Percentiles rank a stretch among this genome's conserved stretches.
Conservation (phyloP, 2,797 vertebrate species). For the Glyptemys insculpta region DNA sequence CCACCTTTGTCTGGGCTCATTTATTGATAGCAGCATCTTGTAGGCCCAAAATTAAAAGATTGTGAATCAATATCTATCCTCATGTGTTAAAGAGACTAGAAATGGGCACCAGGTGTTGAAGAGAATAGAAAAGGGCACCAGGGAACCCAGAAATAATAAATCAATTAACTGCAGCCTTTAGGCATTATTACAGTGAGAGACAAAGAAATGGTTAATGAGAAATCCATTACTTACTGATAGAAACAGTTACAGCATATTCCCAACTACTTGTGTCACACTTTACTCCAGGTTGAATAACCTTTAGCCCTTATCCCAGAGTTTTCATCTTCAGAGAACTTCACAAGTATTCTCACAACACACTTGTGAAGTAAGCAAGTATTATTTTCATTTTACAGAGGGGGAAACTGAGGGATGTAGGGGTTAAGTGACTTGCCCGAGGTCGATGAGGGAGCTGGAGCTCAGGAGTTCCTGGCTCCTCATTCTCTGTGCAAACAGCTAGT, state of each 20-base stretch:
- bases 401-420: background rate
- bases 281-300: background rate
- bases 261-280: background rate
- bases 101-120: background rate
- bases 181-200: background rate
- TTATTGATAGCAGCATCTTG: background rate
- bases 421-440: background rate
- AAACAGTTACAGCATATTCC: background rate
- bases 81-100: background rate
- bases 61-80: rapidly evolving
- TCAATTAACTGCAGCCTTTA: background rate
- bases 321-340: background rate
- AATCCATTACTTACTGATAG: background rate
- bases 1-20: background rate
- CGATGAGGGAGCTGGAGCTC: background rate
- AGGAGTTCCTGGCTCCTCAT: background rate
- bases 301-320: background rate
- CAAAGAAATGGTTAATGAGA: background rate
- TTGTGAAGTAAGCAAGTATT: background rate
- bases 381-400: background rate
- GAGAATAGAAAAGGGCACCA: background rate
- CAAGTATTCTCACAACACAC: background rate
- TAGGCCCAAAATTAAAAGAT: background rate
- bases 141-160: background rate
- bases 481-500: background rate